phyloP scores from a whole-genome alignment of 2,113 vertebrate genomes.

The Cheirogaleus medius region DNA sequence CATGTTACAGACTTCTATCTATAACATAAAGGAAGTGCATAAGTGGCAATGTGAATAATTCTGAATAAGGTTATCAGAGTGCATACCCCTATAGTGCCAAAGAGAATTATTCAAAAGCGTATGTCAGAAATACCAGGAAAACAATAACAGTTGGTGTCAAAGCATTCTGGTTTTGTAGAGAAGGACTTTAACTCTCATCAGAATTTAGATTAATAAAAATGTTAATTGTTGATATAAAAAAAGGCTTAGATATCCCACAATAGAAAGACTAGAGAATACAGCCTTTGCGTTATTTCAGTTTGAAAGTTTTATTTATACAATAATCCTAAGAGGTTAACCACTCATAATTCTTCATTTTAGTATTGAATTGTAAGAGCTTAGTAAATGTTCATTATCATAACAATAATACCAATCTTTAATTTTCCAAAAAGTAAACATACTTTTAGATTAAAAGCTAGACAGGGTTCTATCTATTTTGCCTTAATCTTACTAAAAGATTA shows the following conservation, averaged over 20 bases:
- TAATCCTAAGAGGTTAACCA: neutral
- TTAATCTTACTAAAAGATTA: conserved; percentile 63
- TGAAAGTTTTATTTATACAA: conserved; percentile 1
- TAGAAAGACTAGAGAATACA: conserved; percentile 8
- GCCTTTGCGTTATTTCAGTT: neutral
- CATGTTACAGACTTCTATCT: neutral
- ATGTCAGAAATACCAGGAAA: conserved; percentile 52
- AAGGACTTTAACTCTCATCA: neutral
- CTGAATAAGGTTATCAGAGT: conserved; percentile 23
- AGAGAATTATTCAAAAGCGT: conserved; percentile 36
- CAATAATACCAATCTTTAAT: conserved; percentile 36
- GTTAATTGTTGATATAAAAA: conserved; percentile 38
- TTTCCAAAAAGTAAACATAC: conserved; percentile 44
- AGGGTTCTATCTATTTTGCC: neutral
- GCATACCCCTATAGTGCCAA: neutral
- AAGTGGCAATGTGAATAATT: conserved; percentile 38
- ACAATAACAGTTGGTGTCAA: neutral
- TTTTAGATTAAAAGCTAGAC: conserved; percentile 53
- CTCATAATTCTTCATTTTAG: conserved; percentile 36
- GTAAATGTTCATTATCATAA: conserved; percentile 32
- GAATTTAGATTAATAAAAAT: conserved; percentile 24
- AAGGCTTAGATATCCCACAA: neutral
- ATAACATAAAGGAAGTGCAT: conserved; percentile 13
- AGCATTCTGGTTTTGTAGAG: neutral
- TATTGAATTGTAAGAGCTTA: conserved; percentile 27